These are phyloP conservation scores for Crossoptilon crossoptilon DNA, from an alignment of 2,797 vertebrate species.

Conservation along the genomic window DNA sequence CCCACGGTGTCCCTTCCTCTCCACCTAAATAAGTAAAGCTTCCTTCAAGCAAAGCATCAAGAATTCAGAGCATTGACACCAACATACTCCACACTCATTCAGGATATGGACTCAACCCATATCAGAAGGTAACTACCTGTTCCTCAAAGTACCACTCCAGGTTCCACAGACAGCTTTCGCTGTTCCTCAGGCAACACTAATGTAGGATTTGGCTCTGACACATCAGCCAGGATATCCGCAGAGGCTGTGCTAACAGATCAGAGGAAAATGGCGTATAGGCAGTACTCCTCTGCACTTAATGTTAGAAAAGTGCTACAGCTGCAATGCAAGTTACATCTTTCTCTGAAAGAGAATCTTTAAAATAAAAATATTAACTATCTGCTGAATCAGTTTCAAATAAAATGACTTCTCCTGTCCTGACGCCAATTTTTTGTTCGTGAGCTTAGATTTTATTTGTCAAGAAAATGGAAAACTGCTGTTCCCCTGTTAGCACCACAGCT, in stretches of 20 bases:
- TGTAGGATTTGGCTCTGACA: neutral
- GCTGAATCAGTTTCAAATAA: constrained; percentile 30
- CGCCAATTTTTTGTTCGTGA: neutral
- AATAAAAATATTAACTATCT: constrained; percentile 38
- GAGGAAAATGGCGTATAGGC: neutral
- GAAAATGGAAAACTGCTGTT: neutral
- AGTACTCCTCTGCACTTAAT: neutral
- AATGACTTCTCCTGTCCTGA: neutral
- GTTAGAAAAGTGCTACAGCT: neutral
- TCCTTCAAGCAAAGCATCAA: neutral
- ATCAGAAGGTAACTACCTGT: neutral
- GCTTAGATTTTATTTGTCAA: neutral
- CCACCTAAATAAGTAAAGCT: neutral
- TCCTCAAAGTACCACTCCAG: neutral
- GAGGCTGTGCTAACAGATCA: neutral
- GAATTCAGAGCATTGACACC: neutral
- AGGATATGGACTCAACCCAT: neutral
- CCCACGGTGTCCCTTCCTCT: neutral
- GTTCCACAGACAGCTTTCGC: neutral
- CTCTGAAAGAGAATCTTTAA: constrained; percentile 13
- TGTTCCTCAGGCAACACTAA: neutral
- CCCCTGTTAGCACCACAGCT: neutral
- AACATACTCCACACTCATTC: neutral
- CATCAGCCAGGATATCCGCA: neutral
- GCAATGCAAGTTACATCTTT: constrained; percentile 5